Evolutionary conservation across 2,888 invertebrate genomes (phyloP), one percentile per base, ranked within the genome.

Genomic region (Diplolepis rosae): DNA sequence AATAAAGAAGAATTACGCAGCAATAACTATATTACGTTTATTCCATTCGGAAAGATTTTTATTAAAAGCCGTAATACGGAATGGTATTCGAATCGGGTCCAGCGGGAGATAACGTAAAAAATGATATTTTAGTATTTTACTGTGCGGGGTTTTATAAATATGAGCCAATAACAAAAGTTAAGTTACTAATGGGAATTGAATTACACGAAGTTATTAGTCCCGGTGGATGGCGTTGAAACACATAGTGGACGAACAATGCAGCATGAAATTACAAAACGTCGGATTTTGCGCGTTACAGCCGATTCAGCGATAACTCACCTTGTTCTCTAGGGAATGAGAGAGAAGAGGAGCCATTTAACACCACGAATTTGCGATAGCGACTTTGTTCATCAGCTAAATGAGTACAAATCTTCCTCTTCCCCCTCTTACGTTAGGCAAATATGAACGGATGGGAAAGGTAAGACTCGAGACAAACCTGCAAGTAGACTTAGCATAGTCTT

Each of bases 381-480:
- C 80, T 82, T 82, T 80, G 80, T 80, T 83, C 81, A 81, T 83
- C 82, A 82, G 79, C 76, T 79, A 82, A 81, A 84, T 82, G 82
- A 82, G 79, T 80, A 84, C 81, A 81, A 81, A 84, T 83, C 80
- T 83, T 74, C 73, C 76, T 66, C 73, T 70, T 65, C 42, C 73
- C 74, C 69, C 73, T 51, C 71, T 65, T 70, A 65, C 71, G 66
- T 69, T 69, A 69, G 48, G 72, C 78, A 82, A 83, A 84, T 82
- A 77, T 77, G 78, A 83, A 84, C 80, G 81, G 77, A 83, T 83
- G 81, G 79, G 77, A 74, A 79, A 79, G 78, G 75, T 75, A 78
- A 79, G 79, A 74, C 72, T 68, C 70, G 67, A 69, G 70, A 74
- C 73, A 73, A 73, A 70, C 52, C 66, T 71, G 68, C 71, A 69